These are phyloP conservation scores for Koerneria pararmatus DNA, from an alignment of 2,888 invertebrate species.

Conservation along the genomic window DNA sequence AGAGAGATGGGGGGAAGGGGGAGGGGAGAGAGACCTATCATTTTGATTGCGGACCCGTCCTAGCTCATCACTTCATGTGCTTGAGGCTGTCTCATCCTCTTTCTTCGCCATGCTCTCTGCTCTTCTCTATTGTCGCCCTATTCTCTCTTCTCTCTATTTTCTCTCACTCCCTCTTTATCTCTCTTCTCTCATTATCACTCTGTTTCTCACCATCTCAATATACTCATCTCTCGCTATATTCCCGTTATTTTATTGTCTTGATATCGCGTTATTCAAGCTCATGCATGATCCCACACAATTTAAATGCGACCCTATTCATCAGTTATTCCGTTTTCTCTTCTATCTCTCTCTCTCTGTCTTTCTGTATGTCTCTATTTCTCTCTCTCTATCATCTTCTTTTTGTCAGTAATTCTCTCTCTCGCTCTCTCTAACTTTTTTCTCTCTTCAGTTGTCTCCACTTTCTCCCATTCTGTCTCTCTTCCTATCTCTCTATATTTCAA, in stretches of 20 bases:
- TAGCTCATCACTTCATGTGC: neutral
- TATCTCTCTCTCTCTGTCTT: neutral
- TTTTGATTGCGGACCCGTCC: neutral
- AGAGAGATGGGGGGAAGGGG: neutral
- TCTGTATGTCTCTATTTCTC: slow-evolving; percentile 12
- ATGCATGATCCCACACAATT: too few species aligned
- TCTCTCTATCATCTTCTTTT: slow-evolving; percentile 8
- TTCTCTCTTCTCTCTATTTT: neutral
- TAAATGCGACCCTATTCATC: neutral
- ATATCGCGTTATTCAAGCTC: too few species aligned
- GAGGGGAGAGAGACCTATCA: neutral
- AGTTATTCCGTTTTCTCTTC: neutral
- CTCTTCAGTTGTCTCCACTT: too few species aligned
- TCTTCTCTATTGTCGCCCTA: neutral
- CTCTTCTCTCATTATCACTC: slow-evolving; percentile 3
- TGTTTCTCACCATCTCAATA: slow-evolving; percentile 14
- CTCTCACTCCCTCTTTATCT: slow-evolving; percentile 9
- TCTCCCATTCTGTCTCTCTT: too few species aligned
- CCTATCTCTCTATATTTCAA: too few species aligned
- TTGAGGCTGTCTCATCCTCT: neutral
- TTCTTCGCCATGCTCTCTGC: neutral
- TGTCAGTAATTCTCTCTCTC: slow-evolving; percentile 1
- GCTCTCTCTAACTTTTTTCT: neutral
- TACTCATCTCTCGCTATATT: neutral
- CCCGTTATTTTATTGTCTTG: neutral